These are phyloP conservation scores for Borostomias antarcticus DNA, from an alignment of 2,797 vertebrate species.

Conservation along the genomic window DNA sequence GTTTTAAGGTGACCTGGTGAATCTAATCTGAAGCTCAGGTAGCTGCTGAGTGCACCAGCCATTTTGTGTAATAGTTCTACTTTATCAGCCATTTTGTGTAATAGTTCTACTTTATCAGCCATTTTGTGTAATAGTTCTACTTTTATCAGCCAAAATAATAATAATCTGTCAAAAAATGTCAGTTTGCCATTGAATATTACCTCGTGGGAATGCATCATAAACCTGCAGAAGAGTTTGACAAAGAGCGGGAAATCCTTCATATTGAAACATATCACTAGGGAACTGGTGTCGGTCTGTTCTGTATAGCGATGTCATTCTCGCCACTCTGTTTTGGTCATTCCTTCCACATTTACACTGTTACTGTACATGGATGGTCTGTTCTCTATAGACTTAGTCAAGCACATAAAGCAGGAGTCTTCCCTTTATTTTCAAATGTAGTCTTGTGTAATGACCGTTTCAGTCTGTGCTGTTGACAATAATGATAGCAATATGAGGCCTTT, in stretches of 20 bases:
- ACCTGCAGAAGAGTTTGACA: background rate
- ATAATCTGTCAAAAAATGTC: background rate
- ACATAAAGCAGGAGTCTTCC: background rate
- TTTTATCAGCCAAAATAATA: slow-evolving; percentile 29
- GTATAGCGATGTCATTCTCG: background rate
- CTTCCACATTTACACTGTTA: slow-evolving; percentile 1
- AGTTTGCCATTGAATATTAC: slow-evolving; percentile 15
- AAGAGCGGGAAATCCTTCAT: slow-evolving; percentile 12
- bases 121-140: slow-evolving; percentile 41
- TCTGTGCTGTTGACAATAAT: slow-evolving; percentile 5
- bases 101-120: background rate
- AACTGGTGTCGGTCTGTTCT: slow-evolving; percentile 20
- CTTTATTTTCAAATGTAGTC: background rate
- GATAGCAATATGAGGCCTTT: slow-evolving; percentile 13
- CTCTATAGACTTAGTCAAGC: background rate
- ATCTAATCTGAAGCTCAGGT: slow-evolving; percentile 55
- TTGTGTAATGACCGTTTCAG: slow-evolving; percentile 7
- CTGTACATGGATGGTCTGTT: background rate
- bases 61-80: too few relatives aligned
- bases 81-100: too few relatives aligned
- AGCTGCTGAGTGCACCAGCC: slow-evolving; percentile 41
- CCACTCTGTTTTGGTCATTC: slow-evolving; percentile 9
- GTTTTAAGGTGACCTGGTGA: slow-evolving; percentile 13
- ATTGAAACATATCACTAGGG: slow-evolving; percentile 33
- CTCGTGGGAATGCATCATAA: background rate